Evolutionary conservation across 2,113 vertebrate genomes (phyloP), one percentile per base, ranked within the genome.

Genomic region (Neolamprologus sp.): DNA sequence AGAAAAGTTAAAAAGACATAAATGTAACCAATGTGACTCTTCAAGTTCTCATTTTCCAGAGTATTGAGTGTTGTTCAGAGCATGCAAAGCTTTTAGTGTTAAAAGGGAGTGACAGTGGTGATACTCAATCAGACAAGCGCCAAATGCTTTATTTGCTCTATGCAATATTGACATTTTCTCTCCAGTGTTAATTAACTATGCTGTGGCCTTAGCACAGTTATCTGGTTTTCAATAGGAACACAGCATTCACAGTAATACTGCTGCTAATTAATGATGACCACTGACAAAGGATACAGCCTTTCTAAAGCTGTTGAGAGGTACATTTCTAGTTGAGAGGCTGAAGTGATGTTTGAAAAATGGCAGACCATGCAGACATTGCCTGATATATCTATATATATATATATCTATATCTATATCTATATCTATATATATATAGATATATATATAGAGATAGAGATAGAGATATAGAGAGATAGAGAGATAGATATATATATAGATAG

Each of bases 21-120:
- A 84, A 83, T 47, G 53, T 68, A 21, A 65, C 47, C 17, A 7
- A 86, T 83, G 58, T 26, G 80, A 54, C 5, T 47, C 71, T 89
- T 79, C 49, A 21, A 42, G 42, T 87, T 86, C 83, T 92, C 79
- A 75, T 89, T 91, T 88, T 89, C 82, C 85, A 45, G 82, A 63
- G 60, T 85, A 85, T 58, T 88, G 87, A 85, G 87, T 86, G 75
- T 49, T 90, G 9, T 83, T 92, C 37, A 79, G 58, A 82, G 81
- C 33, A 65, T 42, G 21, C 55, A 87, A 82, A 78, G 83, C 82
- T 93, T 88, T 90, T 87, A 88, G 71, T 78, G 60, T 63, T 82
- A 40, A 83, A 75, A 21, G 84, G 28, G 68, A 91, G 54, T 68
- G 78, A 80, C 19, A 26, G 51, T 13, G 83, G 23, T 57, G 58